Evolutionary conservation across 2,797 vertebrate genomes (phyloP).

Genomic region (Acrossocheilus fasciatus): DNA sequence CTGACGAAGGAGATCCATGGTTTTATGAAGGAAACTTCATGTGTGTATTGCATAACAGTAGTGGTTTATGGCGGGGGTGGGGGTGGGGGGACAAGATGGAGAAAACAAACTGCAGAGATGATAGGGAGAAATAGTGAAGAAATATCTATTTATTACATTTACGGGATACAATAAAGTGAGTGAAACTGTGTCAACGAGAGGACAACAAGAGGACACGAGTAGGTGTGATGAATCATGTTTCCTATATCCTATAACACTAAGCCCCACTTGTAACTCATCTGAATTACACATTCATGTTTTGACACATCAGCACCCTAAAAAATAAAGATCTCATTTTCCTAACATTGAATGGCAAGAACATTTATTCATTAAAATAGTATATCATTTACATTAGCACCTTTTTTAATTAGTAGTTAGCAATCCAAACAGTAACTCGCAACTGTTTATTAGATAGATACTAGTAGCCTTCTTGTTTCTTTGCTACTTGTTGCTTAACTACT

Average conservation of each 20-base stretch:
- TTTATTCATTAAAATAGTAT: background rate
- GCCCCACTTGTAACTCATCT: background rate
- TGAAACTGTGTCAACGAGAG: background rate
- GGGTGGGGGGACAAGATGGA: background rate
- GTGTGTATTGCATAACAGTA: background rate
- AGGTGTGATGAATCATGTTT: conserved; percentile 19
- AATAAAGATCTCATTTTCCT: background rate
- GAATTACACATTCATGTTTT: background rate
- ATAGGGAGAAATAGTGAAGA: background rate
- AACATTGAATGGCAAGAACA: background rate
- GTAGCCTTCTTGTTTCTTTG: background rate
- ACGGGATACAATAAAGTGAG: background rate
- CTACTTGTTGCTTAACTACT: background rate
- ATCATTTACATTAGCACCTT: background rate
- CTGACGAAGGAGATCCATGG: background rate
- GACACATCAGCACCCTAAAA: background rate
- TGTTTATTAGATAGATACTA: background rate
- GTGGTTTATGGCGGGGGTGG: background rate
- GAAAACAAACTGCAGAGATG: background rate
- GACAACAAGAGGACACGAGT: background rate
- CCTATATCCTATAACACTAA: background rate
- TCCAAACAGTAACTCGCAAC: background rate
- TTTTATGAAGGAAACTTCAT: background rate
- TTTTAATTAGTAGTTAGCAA: background rate
- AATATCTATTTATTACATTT: background rate